phyloP scores from a whole-genome alignment of 2,888 invertebrate genomes.

The Netelia inedita region DNA sequence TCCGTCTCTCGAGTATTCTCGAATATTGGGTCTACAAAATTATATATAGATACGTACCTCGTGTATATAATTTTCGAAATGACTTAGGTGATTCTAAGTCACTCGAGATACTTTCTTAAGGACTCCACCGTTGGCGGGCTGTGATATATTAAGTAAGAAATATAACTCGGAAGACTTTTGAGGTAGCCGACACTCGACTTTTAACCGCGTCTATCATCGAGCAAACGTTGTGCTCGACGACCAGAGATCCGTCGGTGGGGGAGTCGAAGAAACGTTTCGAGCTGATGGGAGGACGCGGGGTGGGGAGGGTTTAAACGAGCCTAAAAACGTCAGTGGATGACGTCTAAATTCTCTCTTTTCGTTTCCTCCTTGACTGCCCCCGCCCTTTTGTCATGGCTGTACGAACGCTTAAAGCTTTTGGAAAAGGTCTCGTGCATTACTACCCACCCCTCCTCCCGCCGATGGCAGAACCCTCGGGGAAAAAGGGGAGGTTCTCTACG shows the following conservation, averaged over 20 bases:
- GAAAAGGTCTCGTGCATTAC: constrained; percentile 65
- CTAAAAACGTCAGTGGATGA: constrained; percentile 83
- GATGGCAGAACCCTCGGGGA: constrained; percentile 53
- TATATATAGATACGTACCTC: constrained; percentile 66
- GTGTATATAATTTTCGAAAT: constrained; percentile 7
- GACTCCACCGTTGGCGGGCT: background rate
- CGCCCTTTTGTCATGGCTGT: constrained; percentile 81
- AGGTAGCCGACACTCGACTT: constrained; percentile 72
- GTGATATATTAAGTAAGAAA: constrained; percentile 70
- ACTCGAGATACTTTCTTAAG: constrained; percentile 6
- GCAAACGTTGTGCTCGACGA: constrained; percentile 65
- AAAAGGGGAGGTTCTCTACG: constrained; percentile 71
- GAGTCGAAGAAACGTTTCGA: constrained; percentile 49
- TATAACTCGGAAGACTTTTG: constrained; percentile 69
- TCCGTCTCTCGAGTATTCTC: background rate
- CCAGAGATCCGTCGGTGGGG: constrained; percentile 58
- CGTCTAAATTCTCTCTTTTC: constrained; percentile 83
- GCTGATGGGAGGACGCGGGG: constrained; percentile 60
- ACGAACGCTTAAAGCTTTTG: constrained; percentile 71
- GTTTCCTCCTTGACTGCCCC: constrained; percentile 80
- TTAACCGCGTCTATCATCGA: constrained; percentile 77
- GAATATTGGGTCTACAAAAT: constrained; percentile 33
- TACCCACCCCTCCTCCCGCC: constrained; percentile 64
- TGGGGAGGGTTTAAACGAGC: constrained; percentile 71
- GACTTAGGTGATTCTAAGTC: constrained; percentile 23